Base-by-base conservation (phyloP, 2,888 invertebrate genomes). In the Philereme vetulata region DNA sequence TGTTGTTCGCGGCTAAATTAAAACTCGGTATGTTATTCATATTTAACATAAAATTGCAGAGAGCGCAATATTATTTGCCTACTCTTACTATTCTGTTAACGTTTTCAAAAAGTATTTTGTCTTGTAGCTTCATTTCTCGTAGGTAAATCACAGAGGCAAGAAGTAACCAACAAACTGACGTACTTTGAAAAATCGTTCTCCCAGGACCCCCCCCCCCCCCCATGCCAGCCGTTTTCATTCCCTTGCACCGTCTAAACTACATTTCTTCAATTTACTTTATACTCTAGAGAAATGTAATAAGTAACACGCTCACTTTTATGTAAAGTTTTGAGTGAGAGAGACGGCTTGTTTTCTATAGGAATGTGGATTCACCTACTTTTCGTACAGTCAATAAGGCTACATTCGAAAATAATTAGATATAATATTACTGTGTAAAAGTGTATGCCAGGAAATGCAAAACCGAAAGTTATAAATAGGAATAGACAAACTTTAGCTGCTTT, bases 161-260 rank as follows among this genome's bases (percentile, higher is more conserved):
- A 76, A 78, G 74, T 73, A 76, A 76, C 75, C 77, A 77, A 81
- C 80, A 81, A 84, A 81, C 80, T 78, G 81, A 82, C 77, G 80
- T 11, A 76, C 82, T 85, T 86, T 85, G 85, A 88, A 82, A 86
- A 86, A 88, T 86, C 76, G 81, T 81, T 85, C 87, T 86, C 83
- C 49, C 68, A 83, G 84, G 84, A 76, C 77, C 78, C 77, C 75
- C 71, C 62, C 67, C 75, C 75, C 71, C 77, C 78, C 77, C 75
- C 71, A 63, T 68, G 76, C 75, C 71, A 78, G 76, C 78, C 77
- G 79, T 86, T 83, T 81, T 75, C 78, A 80, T 80, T 71, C 72
- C 75, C 76, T 70, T 68, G 66, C 71, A 67, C 74, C 66, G 62
- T 68, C 80, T 77, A 80, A 83, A 83, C 81, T 81, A 84, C 78